These are phyloP conservation scores for Echinops telfairi DNA, from an alignment of 2,113 vertebrate genomes.

Conservation along the genomic window DNA sequence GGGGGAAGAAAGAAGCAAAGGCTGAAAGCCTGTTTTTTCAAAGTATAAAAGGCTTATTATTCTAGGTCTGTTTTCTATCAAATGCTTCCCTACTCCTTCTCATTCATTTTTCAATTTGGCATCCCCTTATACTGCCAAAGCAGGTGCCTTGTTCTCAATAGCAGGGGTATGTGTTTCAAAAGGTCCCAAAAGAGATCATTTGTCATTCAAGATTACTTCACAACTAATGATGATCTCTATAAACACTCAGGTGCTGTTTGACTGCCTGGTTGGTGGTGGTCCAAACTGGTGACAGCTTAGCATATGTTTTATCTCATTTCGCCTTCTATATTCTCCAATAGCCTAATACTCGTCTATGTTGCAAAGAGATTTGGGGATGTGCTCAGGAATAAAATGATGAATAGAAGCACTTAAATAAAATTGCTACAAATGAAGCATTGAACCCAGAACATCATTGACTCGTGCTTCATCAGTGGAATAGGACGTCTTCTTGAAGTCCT, in stretches of 20 bases:
- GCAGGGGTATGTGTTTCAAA: constrained; percentile 53
- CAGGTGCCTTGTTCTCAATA: constrained; percentile 56
- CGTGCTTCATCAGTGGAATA: constrained; percentile 74
- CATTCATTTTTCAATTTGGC: constrained; percentile 35
- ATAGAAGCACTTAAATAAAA: constrained; percentile 77
- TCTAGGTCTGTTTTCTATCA: constrained; percentile 33
- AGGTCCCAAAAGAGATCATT: constrained; percentile 63
- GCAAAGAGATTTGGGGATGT: constrained; percentile 68
- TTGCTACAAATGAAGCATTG: constrained; percentile 73
- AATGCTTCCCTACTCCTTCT: not conserved
- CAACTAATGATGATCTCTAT: constrained; percentile 75
- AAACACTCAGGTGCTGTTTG: constrained; percentile 79
- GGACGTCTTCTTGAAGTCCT: constrained; percentile 75
- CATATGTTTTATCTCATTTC: constrained; percentile 81
- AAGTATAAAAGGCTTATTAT: not conserved
- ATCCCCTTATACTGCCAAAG: constrained; percentile 9
- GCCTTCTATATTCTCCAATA: constrained; percentile 65
- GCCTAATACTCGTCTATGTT: not conserved
- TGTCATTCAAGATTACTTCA: constrained; percentile 73
- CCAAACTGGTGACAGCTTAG: constrained; percentile 74
- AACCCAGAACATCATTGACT: constrained; percentile 49
- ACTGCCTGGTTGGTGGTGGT: constrained; percentile 79
- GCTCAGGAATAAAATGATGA: constrained; percentile 75
- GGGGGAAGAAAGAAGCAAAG: not conserved
- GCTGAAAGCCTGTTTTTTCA: not conserved